phyloP scores from a whole-genome alignment of 2,888 invertebrate species.

The Cosmopolites sordidus region DNA sequence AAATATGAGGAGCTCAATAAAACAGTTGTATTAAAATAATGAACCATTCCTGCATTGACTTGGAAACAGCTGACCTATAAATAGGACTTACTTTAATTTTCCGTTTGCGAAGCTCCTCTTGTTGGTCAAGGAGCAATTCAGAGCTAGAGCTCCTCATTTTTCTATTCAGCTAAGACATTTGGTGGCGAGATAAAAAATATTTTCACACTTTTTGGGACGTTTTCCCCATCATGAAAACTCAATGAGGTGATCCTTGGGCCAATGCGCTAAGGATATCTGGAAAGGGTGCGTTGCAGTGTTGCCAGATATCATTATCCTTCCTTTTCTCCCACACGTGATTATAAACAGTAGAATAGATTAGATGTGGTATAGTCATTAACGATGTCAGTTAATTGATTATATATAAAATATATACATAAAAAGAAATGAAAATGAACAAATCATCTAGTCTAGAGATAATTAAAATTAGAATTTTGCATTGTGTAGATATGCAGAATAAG shows the following conservation, averaged over 20 bases:
- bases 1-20: too few relatives aligned
- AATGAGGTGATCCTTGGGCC: slow-evolving; percentile 16
- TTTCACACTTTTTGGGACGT: slow-evolving; percentile 15
- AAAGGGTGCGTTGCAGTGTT: slow-evolving; percentile 18
- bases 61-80: slow-evolving; percentile 17
- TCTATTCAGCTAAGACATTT: slow-evolving; percentile 30
- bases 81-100: slow-evolving; percentile 51
- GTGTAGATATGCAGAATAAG: too few relatives aligned
- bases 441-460: too few relatives aligned
- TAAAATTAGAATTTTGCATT: too few relatives aligned
- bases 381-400: too few relatives aligned
- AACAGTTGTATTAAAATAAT: background rate
- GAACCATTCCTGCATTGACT: background rate
- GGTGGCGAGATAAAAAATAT: slow-evolving; percentile 3
- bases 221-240: slow-evolving; percentile 15
- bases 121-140: slow-evolving; percentile 72
- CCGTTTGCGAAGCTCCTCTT: slow-evolving; percentile 63
- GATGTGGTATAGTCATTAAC: too few relatives aligned
- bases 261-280: slow-evolving; percentile 16
- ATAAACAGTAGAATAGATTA: too few relatives aligned
- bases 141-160: slow-evolving; percentile 71
- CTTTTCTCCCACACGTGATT: background rate
- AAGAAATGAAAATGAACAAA: too few relatives aligned
- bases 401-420: too few relatives aligned
- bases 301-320: slow-evolving; percentile 5